Conservation (phyloP, 2,888 invertebrate genomes). For the Oxytorus armatus region DNA sequence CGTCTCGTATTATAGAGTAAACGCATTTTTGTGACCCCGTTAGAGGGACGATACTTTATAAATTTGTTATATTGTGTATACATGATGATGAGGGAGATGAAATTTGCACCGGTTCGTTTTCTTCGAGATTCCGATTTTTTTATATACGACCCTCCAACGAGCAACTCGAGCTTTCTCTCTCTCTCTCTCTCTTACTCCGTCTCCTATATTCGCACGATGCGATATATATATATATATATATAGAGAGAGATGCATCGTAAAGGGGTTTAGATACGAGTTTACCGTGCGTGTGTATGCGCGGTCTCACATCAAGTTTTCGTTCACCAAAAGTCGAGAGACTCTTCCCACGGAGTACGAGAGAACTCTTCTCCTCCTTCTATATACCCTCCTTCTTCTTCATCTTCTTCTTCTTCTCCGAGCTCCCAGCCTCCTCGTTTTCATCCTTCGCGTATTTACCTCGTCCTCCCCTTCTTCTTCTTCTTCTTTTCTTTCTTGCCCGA, state of each 20-base stretch:
- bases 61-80: slow-evolving; percentile 44
- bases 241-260: slow-evolving; percentile 53
- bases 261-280: slow-evolving; percentile 34
- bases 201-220: slow-evolving; percentile 47
- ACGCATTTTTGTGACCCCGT: slow-evolving; percentile 52
- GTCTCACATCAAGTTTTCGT: slow-evolving; percentile 57
- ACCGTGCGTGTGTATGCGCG: slow-evolving; percentile 32
- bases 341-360: slow-evolving; percentile 69
- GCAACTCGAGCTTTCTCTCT: slow-evolving; percentile 67
- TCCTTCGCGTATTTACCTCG: slow-evolving; percentile 61
- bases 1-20: slow-evolving; percentile 32
- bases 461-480: slow-evolving; percentile 54
- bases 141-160: slow-evolving; percentile 62
- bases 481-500: slow-evolving; percentile 65
- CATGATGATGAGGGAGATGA: slow-evolving; percentile 49
- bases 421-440: slow-evolving; percentile 59
- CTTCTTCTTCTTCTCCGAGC: slow-evolving; percentile 36
- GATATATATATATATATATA: too few species aligned
- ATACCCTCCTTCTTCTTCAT: slow-evolving; percentile 36
- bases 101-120: slow-evolving; percentile 62
- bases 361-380: slow-evolving; percentile 63
- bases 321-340: slow-evolving; percentile 53
- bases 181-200: slow-evolving; percentile 19
- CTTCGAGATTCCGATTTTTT: slow-evolving; percentile 61
- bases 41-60: slow-evolving; percentile 48